A percentile compares a stretch with the other conserved stretches of the same genome.
Conservation (phyloP, 1,140 invertebrate species). For the Tetragnatha versicolor region DNA sequence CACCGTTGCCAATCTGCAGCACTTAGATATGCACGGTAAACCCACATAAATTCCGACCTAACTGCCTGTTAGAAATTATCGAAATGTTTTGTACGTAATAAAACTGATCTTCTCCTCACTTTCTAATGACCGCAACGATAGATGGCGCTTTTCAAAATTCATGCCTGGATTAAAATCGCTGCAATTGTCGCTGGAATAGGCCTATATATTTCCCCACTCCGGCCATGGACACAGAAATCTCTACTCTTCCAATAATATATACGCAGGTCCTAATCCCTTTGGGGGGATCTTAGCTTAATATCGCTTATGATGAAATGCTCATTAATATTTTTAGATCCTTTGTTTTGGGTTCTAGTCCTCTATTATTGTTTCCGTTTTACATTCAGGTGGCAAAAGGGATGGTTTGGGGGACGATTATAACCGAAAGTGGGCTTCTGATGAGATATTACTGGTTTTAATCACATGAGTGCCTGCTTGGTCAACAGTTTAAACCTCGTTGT, state of each 20-base stretch:
- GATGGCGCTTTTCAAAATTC: constrained; percentile 38
- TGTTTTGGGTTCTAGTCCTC: constrained; percentile 6
- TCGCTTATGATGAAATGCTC: constrained; percentile 19
- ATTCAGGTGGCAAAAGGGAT: background rate
- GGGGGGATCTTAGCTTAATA: background rate
- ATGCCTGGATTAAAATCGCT: constrained; percentile 23
- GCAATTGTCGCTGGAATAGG: background rate
- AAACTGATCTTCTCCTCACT: constrained; percentile 36
- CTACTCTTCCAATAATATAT: background rate
- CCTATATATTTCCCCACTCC: background rate
- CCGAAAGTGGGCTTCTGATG: background rate
- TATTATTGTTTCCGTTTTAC: constrained; percentile 2
- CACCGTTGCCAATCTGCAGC: constrained; percentile 16
- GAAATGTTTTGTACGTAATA: constrained; percentile 48
- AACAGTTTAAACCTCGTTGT: background rate
- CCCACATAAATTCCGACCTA: constrained; percentile 35
- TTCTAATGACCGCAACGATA: constrained; percentile 43
- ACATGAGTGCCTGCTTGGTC: background rate
- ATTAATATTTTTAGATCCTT: constrained; percentile 25
- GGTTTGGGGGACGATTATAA: background rate
- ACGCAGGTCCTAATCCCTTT: constrained; percentile 13
- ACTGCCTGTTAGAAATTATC: constrained; percentile 48
- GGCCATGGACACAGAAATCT: background rate
- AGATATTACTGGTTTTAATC: background rate
- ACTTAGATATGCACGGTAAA: constrained; percentile 30